Conservation (phyloP, 2,797 vertebrate genomes). For the Paedocypris micromegethes region DNA sequence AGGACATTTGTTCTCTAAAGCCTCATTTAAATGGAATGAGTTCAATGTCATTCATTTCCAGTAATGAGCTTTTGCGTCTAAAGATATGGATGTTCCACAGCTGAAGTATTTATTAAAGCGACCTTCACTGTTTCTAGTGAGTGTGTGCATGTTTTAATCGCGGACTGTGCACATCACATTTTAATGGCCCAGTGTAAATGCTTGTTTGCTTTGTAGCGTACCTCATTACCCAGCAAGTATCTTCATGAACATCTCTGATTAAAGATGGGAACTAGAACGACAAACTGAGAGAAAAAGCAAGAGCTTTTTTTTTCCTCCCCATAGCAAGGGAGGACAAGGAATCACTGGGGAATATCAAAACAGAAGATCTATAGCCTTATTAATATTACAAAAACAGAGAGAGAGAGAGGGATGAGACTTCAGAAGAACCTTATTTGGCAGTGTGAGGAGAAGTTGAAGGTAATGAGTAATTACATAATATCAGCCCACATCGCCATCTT, state of each 20-base stretch:
- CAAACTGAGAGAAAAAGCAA: background rate
- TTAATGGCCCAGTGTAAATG: background rate
- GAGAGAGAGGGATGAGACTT: constrained; percentile 8
- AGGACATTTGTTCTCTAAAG: too few species aligned
- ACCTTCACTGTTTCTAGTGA: background rate
- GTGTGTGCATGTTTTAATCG: constrained; percentile 2
- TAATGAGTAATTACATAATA: constrained; percentile 21
- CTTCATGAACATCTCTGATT: background rate
- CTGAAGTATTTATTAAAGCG: background rate
- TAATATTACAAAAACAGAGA: constrained; percentile 16
- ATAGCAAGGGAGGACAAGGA: background rate
- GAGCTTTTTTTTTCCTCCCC: too few species aligned
- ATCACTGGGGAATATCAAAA: background rate
- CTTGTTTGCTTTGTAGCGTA: background rate
- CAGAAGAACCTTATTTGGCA: constrained; percentile 1
- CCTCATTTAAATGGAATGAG: too few species aligned
- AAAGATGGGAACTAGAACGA: constrained; percentile 12
- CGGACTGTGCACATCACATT: background rate
- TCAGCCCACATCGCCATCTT: background rate
- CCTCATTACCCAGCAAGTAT: constrained; percentile 11
- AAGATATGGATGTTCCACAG: constrained; percentile 4
- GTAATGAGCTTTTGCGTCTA: background rate
- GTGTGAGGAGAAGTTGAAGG: constrained; percentile 7
- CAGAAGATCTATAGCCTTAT: constrained; percentile 13
- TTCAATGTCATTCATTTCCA: constrained; percentile 2